Evolutionary conservation across 2,797 vertebrate genomes (phyloP).

Genomic region (Linurgus olivaceus): DNA sequence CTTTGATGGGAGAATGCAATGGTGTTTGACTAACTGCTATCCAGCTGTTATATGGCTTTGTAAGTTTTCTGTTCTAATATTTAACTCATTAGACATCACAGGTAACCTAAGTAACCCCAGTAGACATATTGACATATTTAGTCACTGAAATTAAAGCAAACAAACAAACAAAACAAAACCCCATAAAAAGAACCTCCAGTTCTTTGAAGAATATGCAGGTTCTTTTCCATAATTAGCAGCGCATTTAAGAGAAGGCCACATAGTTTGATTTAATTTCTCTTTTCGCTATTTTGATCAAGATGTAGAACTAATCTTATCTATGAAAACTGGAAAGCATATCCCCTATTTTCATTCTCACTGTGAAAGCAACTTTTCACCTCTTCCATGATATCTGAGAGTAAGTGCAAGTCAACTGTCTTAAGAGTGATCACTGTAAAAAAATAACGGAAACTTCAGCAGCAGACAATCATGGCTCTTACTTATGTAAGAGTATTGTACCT

Average conservation of each 20-base stretch:
- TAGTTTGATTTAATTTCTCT: neutral
- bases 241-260: neutral
- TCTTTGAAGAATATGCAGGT: neutral
- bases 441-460: neutral
- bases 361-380: neutral
- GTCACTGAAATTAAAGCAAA: neutral
- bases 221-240: neutral
- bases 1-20: neutral
- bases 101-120: neutral
- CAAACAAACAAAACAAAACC: neutral
- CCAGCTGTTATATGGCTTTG: neutral
- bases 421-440: neutral
- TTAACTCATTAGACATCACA: neutral
- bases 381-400: neutral
- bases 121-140: neutral
- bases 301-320: neutral
- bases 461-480: neutral
- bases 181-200: rapidly evolving
- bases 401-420: neutral
- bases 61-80: neutral
- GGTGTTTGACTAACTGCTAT: neutral
- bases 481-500: neutral
- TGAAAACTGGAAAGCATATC: neutral
- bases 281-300: neutral
- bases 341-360: neutral